Conservation (phyloP, 1,140 invertebrate species). For the Pseudomyrmex gracilis region DNA sequence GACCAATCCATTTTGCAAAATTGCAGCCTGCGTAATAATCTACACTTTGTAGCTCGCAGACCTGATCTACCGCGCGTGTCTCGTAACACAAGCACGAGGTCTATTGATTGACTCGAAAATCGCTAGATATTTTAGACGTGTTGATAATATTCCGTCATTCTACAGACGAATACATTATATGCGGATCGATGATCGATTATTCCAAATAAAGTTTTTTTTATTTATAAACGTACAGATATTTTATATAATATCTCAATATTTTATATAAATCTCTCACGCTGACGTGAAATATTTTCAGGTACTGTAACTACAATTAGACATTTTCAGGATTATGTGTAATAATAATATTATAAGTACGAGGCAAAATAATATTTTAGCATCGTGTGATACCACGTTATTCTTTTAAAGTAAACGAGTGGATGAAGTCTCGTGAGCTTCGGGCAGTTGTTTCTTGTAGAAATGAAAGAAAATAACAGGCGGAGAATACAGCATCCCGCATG, state of each 20-base stretch:
- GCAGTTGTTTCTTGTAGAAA: conserved; percentile 50
- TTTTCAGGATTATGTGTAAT: conserved; percentile 19
- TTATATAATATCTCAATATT: not conserved
- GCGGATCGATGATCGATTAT: not conserved
- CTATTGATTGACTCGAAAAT: conserved; percentile 48
- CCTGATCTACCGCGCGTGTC: conserved; percentile 46
- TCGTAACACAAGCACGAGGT: conserved; percentile 37
- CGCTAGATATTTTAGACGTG: conserved; percentile 39
- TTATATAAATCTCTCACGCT: not conserved
- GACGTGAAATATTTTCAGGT: not conserved
- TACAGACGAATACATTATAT: not conserved
- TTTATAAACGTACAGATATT: conserved; percentile 4
- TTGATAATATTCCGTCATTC: conserved; percentile 16
- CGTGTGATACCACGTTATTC: conserved; percentile 48
- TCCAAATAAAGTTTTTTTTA: too few relatives aligned
- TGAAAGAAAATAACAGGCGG: conserved; percentile 77
- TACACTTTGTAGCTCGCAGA: conserved; percentile 30
- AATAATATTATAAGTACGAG: conserved; percentile 26
- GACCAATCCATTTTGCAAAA: conserved; percentile 53
- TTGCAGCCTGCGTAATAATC: conserved; percentile 44
- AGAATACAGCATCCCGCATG: conserved; percentile 78
- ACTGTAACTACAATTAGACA: not conserved
- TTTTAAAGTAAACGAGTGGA: conserved; percentile 48
- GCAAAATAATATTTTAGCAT: conserved; percentile 41
- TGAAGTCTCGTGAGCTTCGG: conserved; percentile 45